Percentiles rank a stretch among this genome's conserved stretches.
Evolutionary conservation across 2,888 invertebrate species (phyloP).

Genomic region (Nezara viridula): DNA sequence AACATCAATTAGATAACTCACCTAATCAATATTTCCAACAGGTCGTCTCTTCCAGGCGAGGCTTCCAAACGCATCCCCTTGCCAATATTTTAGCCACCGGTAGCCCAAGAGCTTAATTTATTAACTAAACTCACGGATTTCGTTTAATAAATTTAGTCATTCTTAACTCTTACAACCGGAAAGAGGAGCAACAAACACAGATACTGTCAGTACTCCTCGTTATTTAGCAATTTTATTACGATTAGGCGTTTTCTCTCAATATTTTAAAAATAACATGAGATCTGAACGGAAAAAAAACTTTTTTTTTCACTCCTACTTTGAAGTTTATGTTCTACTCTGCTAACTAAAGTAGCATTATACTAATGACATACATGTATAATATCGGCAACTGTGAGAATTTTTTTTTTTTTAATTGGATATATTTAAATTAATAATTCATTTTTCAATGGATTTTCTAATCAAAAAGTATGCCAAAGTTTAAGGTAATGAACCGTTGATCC

Average conservation of each 20-base stretch:
- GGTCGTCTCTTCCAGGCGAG: neutral
- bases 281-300: neutral
- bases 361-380: too few species aligned
- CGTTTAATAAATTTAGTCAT: slow-evolving; percentile 5
- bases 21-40: slow-evolving; percentile 15
- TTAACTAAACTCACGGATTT: neutral
- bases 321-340: neutral
- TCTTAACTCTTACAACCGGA: neutral
- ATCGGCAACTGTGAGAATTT: too few species aligned
- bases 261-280: neutral
- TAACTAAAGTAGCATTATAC: neutral
- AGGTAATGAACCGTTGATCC: too few species aligned
- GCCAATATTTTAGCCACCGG: neutral
- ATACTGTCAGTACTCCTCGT: neutral
- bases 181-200: neutral
- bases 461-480: too few species aligned
- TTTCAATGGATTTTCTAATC: too few species aligned
- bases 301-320: neutral
- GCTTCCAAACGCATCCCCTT: neutral
- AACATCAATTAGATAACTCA: slow-evolving; percentile 7
- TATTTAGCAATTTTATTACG: neutral
- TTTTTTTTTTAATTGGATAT: too few species aligned
- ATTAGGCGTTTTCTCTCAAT: neutral
- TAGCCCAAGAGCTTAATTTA: neutral
- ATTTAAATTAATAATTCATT: too few species aligned